phyloP scores from a whole-genome alignment of 2,888 invertebrate genomes.

The Nebria salina region DNA sequence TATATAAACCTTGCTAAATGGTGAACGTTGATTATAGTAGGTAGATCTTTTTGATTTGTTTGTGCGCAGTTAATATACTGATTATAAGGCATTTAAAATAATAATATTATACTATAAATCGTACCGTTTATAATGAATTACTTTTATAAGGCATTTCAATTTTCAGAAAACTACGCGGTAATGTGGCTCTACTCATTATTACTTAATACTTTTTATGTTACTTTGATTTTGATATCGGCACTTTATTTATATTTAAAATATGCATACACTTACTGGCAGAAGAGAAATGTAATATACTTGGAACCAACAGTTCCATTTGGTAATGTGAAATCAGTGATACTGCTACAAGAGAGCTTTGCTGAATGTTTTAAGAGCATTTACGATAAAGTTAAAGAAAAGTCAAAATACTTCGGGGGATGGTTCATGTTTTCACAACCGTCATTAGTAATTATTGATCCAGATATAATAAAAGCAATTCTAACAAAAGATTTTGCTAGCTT shows the following conservation, averaged over 20 bases:
- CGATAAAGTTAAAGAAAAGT: slow-evolving; percentile 48
- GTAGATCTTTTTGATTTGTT: too few species aligned
- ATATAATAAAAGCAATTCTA: slow-evolving; percentile 60
- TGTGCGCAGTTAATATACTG: slow-evolving; percentile 47
- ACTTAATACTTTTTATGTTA: too few species aligned
- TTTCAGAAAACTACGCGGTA: too few species aligned
- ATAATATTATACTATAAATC: too few species aligned
- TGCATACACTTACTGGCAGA: slow-evolving; percentile 49
- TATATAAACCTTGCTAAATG: too few species aligned
- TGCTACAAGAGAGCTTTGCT: slow-evolving; percentile 32
- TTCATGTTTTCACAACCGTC: slow-evolving; percentile 49
- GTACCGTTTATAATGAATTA: too few species aligned
- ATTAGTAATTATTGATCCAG: slow-evolving; percentile 51
- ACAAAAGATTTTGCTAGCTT: slow-evolving; percentile 70
- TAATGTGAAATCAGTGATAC: slow-evolving; percentile 46
- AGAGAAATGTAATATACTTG: slow-evolving; percentile 46
- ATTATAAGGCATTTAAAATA: background rate
- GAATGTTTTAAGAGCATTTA: slow-evolving; percentile 47
- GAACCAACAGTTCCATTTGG: slow-evolving; percentile 54
- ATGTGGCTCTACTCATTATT: too few species aligned
- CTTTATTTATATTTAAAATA: slow-evolving; percentile 11
- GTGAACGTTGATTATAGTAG: too few species aligned
- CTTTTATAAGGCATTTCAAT: too few species aligned
- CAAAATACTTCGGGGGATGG: slow-evolving; percentile 50
- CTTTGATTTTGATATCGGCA: too few species aligned